Evolutionary conservation across 1,140 invertebrate genomes (phyloP), one percentile per base, ranked within the genome.

Genomic region (Neoseiulus cucumeris): DNA sequence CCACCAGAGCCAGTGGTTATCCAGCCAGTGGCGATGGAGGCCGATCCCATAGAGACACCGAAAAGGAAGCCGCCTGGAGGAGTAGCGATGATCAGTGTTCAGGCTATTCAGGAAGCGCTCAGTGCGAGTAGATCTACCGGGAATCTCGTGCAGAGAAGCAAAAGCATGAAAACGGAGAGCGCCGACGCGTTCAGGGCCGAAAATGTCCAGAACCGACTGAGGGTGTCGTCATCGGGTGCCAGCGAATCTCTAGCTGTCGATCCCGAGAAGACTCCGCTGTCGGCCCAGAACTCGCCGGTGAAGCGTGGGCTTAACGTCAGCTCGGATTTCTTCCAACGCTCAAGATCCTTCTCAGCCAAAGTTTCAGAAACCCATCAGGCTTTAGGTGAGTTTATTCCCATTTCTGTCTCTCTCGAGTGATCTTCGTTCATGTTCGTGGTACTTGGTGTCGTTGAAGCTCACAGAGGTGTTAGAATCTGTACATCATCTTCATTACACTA

Each of bases 281-380:
- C 51, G 25, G 51, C 51, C 51, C 51, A 59, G 51, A 59, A 59
- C 33, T 59, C 51, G 51, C 51, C 51, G 25, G 51, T 59, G 14
- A 59, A 59, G 33, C 51, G 51, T 33, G 51, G 51, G 33, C 22
- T 59, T 59, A 59, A 59, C 51, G 51, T 59, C 51, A 59, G 51
- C 51, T 59, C 51, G 51, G 51, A 59, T 59, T 59, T 59, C 51
- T 59, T 59, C 51, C 51, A 59, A 59, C 51, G 51, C 51, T 59
- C 51, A 59, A 59, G 33, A 25, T 59, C 51, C 51, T 59, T 59
- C 51, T 59, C 51, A 14, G 51, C 51, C 51, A 59, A 59, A 59
- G 51, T 59, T n/a, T 59, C 51, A 17, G 51, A 59, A 59, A 59
- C 51, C 14, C 51, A 59, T 59, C 51, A 59, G 33, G 22, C 51